Conservation (phyloP, 1,140 invertebrate genomes). For the Heliconius eleuchia region DNA sequence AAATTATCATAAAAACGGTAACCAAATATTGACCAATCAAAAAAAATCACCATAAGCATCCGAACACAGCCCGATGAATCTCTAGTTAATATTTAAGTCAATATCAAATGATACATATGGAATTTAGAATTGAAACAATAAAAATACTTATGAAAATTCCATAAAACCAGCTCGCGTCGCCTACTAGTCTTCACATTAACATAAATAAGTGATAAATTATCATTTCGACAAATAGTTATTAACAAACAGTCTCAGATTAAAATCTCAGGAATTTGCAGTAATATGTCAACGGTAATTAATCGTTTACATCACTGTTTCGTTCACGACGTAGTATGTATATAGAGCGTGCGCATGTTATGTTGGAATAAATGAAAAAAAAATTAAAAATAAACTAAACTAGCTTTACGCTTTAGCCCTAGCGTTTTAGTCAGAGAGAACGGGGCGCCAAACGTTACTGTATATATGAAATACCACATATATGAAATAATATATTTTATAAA, state of each 20-base stretch:
- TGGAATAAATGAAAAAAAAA: neutral
- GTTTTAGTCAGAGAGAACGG: too few species aligned
- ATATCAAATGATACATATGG: conserved; percentile 34
- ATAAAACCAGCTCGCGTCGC: conserved; percentile 68
- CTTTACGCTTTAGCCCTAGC: too few species aligned
- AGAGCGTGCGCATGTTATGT: conserved; percentile 23
- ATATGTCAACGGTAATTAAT: conserved; percentile 73
- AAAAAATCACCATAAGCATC: neutral
- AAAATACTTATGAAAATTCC: conserved; percentile 74
- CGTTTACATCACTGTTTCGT: conserved; percentile 57
- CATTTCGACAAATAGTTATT: conserved; percentile 75
- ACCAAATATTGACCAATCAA: conserved; percentile 1
- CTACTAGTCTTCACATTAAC: conserved; percentile 67
- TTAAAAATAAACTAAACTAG: too few species aligned
- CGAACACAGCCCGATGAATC: neutral
- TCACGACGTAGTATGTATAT: neutral
- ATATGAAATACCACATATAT: too few species aligned
- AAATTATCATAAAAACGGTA: neutral
- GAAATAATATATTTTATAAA: too few species aligned
- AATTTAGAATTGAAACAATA: conserved; percentile 63
- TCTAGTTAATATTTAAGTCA: conserved; percentile 37
- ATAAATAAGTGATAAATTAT: conserved; percentile 72
- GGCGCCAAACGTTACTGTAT: too few species aligned
- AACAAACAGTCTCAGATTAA: conserved; percentile 56
- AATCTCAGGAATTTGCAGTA: conserved; percentile 69